These are phyloP conservation scores for Taenaris catops DNA, from an alignment of 2,888 invertebrate species.

Conservation along the genomic window DNA sequence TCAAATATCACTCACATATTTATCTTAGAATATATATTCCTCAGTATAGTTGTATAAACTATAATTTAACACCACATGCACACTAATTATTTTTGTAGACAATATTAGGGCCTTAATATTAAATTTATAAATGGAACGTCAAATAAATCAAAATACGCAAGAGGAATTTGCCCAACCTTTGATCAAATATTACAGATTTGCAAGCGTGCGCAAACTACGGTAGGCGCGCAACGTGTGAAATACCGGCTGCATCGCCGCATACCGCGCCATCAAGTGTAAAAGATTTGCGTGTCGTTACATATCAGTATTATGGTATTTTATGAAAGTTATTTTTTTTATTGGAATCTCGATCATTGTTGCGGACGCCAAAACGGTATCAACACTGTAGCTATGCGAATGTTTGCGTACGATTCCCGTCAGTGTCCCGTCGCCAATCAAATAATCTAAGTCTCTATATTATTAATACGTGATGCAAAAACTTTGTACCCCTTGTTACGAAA, in stretches of 20 bases:
- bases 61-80: too few relatives aligned
- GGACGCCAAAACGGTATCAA: slow-evolving; percentile 32
- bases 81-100: too few relatives aligned
- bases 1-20: too few relatives aligned
- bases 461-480: too few relatives aligned
- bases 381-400: slow-evolving; percentile 15
- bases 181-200: slow-evolving; percentile 22
- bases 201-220: slow-evolving; percentile 30
- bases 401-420: slow-evolving; percentile 9
- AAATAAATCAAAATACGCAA: neutral
- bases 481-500: too few relatives aligned
- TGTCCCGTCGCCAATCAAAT: too few relatives aligned
- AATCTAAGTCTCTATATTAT: too few relatives aligned
- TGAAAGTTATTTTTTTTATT: slow-evolving; percentile 44
- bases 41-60: too few relatives aligned
- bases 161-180: slow-evolving; percentile 1
- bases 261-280: slow-evolving; percentile 16
- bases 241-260: slow-evolving; percentile 14
- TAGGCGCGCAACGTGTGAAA: slow-evolving; percentile 35
- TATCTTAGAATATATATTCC: too few relatives aligned
- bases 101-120: too few relatives aligned
- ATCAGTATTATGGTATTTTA: slow-evolving; percentile 48
- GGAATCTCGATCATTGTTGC: slow-evolving; percentile 27
- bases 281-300: slow-evolving; percentile 35
- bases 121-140: neutral